Base-by-base conservation (phyloP, 2,888 invertebrate genomes). In the Ametastegia equiseti region DNA sequence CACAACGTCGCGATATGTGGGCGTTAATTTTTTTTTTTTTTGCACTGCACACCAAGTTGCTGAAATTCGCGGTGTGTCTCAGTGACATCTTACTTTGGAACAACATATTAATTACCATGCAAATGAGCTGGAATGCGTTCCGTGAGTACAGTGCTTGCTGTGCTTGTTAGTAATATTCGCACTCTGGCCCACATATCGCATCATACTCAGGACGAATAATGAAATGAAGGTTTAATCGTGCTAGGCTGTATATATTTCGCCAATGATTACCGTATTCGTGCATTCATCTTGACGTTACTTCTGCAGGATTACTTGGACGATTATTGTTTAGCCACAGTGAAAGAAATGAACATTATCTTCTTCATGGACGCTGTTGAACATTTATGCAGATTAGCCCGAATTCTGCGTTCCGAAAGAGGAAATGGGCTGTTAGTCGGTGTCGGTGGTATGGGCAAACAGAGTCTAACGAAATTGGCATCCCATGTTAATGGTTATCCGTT, bases 351-450 rank as follows among this genome's bases (percentile, higher is more conserved):
- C 85, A 92, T 98, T 79, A 97, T 98, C 82, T 94, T 98, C 88
- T 98, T 98, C 92, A 94, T 96, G 93, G 98, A 98, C 91, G 97
- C 97, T 0, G 93, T 98, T 82, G 97, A 98, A 91, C 98, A 98
- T 89, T 94, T 97, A 80, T 96, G 96, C n/a, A 93, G 98, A 42
- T 93, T 98, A 77, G 96, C 97, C 0, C 94, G 98, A 54, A 95
- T 98, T 83, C 92, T 98, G 85, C 93, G 97, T 15, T 95, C 96
- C 9, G 97, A 98, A 91, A 94, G 98, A 50, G 98, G 98, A 6
- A 97, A 98, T 91, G 96, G 96, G 27, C 93, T 98, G 57, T 92
- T 98, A 85, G 97, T 98, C 33, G 97, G 97, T 0, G 96, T 97
- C 0, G 97, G 98, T 5, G 98, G 98, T 57, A 96, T 97, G 92